Conservation (phyloP, 2,888 invertebrate species). For the Drosophila longiperda region DNA sequence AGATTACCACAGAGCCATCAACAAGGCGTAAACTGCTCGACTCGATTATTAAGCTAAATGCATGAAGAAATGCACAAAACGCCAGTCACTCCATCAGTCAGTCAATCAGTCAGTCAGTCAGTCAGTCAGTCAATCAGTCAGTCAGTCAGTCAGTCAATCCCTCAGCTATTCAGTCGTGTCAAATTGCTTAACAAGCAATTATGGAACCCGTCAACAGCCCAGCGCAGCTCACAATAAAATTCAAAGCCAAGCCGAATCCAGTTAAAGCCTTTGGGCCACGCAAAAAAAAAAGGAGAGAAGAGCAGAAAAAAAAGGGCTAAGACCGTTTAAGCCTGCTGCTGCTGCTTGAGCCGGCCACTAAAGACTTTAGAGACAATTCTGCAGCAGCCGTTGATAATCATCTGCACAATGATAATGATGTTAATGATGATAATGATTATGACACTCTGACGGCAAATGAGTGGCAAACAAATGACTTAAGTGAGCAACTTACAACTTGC, state of each 20-base stretch:
- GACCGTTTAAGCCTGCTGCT: slow-evolving; percentile 14
- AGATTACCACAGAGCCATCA: slow-evolving; percentile 34
- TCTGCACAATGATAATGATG: slow-evolving; percentile 22
- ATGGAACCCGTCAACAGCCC: slow-evolving; percentile 48
- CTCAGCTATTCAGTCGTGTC: slow-evolving; percentile 44
- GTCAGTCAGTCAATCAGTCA: slow-evolving; percentile 11
- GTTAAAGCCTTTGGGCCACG: slow-evolving; percentile 17
- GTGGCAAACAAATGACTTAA: slow-evolving; percentile 63
- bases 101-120: slow-evolving; percentile 18
- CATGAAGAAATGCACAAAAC: slow-evolving; percentile 20
- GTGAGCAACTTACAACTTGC: slow-evolving; percentile 53
- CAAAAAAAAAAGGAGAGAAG: background rate
- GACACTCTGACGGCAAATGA: slow-evolving; percentile 35
- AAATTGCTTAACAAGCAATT: slow-evolving; percentile 67
- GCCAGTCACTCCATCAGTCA: slow-evolving; percentile 14
- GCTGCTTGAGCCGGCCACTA: slow-evolving; percentile 18
- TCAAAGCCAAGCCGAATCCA: slow-evolving; percentile 37
- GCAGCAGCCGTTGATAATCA: slow-evolving; percentile 11
- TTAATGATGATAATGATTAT: slow-evolving; percentile 24
- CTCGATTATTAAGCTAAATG: slow-evolving; percentile 49
- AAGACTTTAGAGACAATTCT: slow-evolving; percentile 38
- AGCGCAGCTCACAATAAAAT: slow-evolving; percentile 17
- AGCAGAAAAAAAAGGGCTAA: slow-evolving; percentile 14
- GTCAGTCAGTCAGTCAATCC: slow-evolving; percentile 9
- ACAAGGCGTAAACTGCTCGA: slow-evolving; percentile 50